phyloP scores from a whole-genome alignment of 1,140 invertebrate genomes.

The Drosophila nannoptera region DNA sequence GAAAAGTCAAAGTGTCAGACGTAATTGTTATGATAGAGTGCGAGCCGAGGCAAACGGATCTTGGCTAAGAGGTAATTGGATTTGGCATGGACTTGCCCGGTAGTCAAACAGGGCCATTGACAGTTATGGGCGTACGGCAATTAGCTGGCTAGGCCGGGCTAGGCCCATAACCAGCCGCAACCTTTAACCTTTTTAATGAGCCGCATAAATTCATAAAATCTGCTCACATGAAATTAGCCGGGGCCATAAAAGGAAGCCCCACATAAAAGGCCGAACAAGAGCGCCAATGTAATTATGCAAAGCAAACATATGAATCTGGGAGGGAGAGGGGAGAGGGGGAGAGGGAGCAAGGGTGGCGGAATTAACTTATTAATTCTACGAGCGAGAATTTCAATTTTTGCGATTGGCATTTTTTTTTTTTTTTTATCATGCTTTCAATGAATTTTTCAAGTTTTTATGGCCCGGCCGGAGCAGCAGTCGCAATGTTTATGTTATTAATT shows the following conservation, averaged over 20 bases:
- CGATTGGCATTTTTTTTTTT: conserved; percentile 16
- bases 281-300: conserved; percentile 62
- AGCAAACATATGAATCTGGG: conserved; percentile 50
- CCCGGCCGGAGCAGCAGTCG: conserved; percentile 12
- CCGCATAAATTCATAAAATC: conserved; percentile 47
- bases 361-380: conserved; percentile 73
- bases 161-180: conserved; percentile 53
- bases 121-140: conserved; percentile 29
- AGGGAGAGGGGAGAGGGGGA: neutral
- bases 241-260: conserved; percentile 51
- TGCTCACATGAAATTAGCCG: conserved; percentile 55
- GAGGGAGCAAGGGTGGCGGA: conserved; percentile 17
- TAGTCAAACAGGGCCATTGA: neutral
- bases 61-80: neutral
- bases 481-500: conserved; percentile 68
- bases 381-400: conserved; percentile 60
- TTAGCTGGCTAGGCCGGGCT: conserved; percentile 51
- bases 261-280: conserved; percentile 56
- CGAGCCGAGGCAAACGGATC: neutral
- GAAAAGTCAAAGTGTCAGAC: conserved; percentile 39
- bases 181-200: conserved; percentile 74
- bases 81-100: neutral
- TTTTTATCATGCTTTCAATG: conserved; percentile 24
- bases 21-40: conserved; percentile 46
- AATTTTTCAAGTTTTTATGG: conserved; percentile 53